A percentile compares a stretch with the other conserved stretches of the same genome.
Evolutionary conservation across 2,113 vertebrate species (phyloP).

Genomic region (Prolemur simus): DNA sequence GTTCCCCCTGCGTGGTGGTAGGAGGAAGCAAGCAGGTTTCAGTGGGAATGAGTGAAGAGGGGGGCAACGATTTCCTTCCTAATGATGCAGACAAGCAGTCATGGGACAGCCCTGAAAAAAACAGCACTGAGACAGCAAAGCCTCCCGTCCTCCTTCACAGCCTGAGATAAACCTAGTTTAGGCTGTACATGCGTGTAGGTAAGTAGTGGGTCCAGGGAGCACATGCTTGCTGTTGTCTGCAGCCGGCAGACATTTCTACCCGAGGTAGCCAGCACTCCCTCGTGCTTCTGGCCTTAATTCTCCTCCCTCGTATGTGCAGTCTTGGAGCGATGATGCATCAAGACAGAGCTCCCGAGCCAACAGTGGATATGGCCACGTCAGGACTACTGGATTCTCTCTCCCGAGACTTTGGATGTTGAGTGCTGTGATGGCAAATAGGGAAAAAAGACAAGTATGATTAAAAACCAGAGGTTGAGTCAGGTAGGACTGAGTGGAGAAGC

Average conservation of each 20-base stretch:
- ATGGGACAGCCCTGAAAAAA: neutral
- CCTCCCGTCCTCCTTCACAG: neutral
- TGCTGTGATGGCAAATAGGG: neutral
- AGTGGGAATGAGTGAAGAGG: neutral
- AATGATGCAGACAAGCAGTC: too few species aligned
- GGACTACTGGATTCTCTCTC: neutral
- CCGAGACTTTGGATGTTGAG: neutral
- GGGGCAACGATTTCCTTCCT: neutral
- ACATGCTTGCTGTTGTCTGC: too few species aligned
- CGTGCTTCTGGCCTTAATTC: neutral
- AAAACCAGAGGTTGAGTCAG: neutral
- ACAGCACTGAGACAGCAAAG: neutral
- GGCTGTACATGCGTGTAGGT: accelerated
- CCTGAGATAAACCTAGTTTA: too few species aligned
- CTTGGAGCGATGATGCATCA: neutral
- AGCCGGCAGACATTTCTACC: neutral
- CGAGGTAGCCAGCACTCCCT: neutral
- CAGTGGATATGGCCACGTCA: neutral
- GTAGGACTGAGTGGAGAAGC: neutral
- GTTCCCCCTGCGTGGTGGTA: neutral
- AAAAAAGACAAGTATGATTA: neutral
- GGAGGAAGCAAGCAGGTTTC: neutral
- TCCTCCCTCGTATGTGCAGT: neutral
- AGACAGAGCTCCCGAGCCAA: neutral
- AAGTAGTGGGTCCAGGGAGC: accelerated